These are phyloP conservation scores for Fistularia commersonii DNA, from an alignment of 2,797 vertebrate genomes.

Conservation along the genomic window DNA sequence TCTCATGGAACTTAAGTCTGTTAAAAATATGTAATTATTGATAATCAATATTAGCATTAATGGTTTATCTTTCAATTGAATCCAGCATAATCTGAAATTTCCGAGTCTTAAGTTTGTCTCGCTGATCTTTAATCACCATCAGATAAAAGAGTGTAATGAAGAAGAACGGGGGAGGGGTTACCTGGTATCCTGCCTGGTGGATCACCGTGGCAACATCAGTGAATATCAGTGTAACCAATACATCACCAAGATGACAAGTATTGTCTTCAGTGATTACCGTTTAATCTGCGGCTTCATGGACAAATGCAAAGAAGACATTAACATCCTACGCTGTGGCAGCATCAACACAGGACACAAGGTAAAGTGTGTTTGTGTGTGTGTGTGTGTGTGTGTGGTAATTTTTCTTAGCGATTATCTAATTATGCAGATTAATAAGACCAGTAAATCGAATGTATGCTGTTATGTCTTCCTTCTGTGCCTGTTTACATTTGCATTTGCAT, in stretches of 20 bases:
- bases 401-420: no score
- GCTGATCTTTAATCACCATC: slow-evolving; percentile 4
- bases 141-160: slow-evolving; percentile 94
- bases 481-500: no score
- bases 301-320: slow-evolving; percentile 89
- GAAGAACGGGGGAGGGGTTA: slow-evolving; percentile 91
- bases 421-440: no score
- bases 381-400: no score
- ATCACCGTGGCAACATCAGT: slow-evolving; percentile 92
- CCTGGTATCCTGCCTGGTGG: slow-evolving; percentile 93
- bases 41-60: no score
- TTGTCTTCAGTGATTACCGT: slow-evolving; percentile 91
- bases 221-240: slow-evolving; percentile 98
- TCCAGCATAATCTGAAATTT: no score
- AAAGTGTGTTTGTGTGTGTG: slow-evolving; percentile 5
- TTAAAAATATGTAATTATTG: no score
- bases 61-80: no score
- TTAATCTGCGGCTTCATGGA: slow-evolving; percentile 98
- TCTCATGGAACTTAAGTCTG: no score
- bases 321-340: slow-evolving; percentile 88
- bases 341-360: slow-evolving; percentile 94
- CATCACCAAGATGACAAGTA: slow-evolving; percentile 96
- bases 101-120: background rate
- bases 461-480: no score
- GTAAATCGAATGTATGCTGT: no score